phyloP scores from a whole-genome alignment of 2,113 vertebrate species.

The Eidolon helvum region DNA sequence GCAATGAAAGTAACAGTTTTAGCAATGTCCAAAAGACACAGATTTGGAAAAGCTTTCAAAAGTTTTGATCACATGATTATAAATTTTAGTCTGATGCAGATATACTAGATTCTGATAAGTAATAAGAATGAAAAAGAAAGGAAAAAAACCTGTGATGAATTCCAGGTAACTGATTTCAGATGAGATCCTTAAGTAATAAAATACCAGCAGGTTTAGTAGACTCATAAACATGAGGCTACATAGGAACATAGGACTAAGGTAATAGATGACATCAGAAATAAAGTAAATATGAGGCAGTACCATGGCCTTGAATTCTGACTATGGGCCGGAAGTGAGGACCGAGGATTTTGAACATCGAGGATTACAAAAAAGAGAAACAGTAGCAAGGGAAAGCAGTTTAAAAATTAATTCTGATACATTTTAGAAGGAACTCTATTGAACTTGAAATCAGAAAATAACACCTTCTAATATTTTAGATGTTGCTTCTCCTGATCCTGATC shows the following conservation, averaged over 20 bases:
- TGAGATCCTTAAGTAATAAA: neutral
- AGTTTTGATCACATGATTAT: neutral
- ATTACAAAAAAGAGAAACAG: conserved; percentile 5
- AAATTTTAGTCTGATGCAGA: neutral
- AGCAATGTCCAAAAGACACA: neutral
- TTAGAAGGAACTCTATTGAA: neutral
- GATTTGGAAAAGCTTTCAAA: conserved; percentile 3
- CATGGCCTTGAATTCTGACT: neutral
- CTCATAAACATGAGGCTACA: neutral
- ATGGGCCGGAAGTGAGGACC: neutral
- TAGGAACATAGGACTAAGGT: neutral
- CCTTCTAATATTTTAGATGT: neutral
- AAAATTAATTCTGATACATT: neutral
- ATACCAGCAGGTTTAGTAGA: neutral
- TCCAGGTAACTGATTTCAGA: conserved; percentile 33
- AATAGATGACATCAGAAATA: conserved; percentile 26
- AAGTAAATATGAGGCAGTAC: neutral
- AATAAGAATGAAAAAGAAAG: neutral
- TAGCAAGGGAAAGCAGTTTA: neutral
- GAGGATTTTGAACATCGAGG: neutral
- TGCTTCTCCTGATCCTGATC: neutral
- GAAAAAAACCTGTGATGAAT: neutral
- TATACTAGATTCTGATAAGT: conserved; percentile 4
- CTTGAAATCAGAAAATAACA: conserved; percentile 25
- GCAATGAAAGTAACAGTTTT: neutral